Percentiles rank a stretch among this genome's conserved stretches.
phyloP scores from a whole-genome alignment of 2,888 invertebrate species.

The Andricus quercusramuli region DNA sequence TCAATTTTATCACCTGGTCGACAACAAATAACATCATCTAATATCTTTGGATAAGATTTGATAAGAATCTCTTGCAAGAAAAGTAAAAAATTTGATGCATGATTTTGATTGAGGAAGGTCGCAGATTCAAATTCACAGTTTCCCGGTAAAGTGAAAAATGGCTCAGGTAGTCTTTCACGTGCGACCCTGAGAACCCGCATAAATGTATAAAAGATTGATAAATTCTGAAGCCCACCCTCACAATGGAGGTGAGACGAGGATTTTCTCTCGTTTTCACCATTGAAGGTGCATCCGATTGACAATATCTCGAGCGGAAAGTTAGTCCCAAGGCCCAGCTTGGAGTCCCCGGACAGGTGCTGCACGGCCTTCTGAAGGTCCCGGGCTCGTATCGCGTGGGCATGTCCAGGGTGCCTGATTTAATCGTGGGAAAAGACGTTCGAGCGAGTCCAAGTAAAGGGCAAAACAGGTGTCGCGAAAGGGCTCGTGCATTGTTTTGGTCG shows the following conservation, averaged over 20 bases:
- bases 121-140: too few species aligned
- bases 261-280: neutral
- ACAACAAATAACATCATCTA: too few species aligned
- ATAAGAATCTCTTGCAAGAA: too few species aligned
- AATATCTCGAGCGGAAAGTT: slow-evolving; percentile 22
- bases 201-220: slow-evolving; percentile 5
- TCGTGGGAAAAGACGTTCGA: slow-evolving; percentile 70
- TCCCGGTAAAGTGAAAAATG: too few species aligned
- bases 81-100: too few species aligned
- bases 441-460: slow-evolving; percentile 50
- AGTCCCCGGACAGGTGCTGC: slow-evolving; percentile 64
- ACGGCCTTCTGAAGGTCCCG: slow-evolving; percentile 69
- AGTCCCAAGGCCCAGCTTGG: slow-evolving; percentile 43
- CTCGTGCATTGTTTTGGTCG: slow-evolving; percentile 63
- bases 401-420: slow-evolving; percentile 67
- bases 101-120: too few species aligned
- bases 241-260: slow-evolving; percentile 9
- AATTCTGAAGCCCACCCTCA: slow-evolving; percentile 17
- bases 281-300: slow-evolving; percentile 4
- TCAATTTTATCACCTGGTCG: too few species aligned
- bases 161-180: neutral
- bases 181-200: slow-evolving; percentile 3
- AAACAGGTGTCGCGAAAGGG: slow-evolving; percentile 70
- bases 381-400: slow-evolving; percentile 60
- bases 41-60: too few species aligned